Evolutionary conservation across 2,113 vertebrate species (phyloP).

Genomic region (Hemicordylus capensis): DNA sequence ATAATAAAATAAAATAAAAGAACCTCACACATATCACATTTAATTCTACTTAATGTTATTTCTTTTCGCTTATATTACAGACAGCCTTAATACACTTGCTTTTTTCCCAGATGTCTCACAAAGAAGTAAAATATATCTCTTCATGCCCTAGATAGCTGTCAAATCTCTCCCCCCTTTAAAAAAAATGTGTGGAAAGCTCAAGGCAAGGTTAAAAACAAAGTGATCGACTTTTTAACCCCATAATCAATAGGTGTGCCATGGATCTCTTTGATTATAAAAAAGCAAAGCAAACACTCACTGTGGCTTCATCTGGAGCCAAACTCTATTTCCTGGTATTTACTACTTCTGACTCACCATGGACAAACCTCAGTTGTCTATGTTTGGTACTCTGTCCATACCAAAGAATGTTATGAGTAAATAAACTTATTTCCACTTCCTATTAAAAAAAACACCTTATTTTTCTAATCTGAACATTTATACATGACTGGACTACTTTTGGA

Average conservation of each 20-base stretch:
- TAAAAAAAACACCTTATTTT: too few species aligned
- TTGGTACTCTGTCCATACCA: background rate
- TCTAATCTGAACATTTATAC: background rate
- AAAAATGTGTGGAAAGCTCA: background rate
- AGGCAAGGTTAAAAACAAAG: conserved; percentile 24
- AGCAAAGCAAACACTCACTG: background rate
- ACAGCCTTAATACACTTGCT: background rate
- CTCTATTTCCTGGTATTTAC: background rate
- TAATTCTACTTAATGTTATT: background rate
- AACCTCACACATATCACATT: background rate
- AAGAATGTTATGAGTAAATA: background rate
- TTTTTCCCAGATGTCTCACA: conserved; percentile 13
- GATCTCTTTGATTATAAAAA: conserved; percentile 1
- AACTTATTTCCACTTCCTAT: too few species aligned
- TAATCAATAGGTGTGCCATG: background rate
- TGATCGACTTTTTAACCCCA: conserved; percentile 10
- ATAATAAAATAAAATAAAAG: too few species aligned
- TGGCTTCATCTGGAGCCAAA: conserved; percentile 17
- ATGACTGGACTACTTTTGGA: background rate
- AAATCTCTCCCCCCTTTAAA: background rate
- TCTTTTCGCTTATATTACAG: conserved; percentile 8
- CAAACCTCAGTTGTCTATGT: conserved; percentile 19
- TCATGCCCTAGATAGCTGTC: background rate
- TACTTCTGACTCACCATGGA: background rate
- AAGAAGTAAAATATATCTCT: conserved; percentile 45